Base-by-base conservation (phyloP, 2,888 invertebrate genomes). In the Heteromurus nitidus region DNA sequence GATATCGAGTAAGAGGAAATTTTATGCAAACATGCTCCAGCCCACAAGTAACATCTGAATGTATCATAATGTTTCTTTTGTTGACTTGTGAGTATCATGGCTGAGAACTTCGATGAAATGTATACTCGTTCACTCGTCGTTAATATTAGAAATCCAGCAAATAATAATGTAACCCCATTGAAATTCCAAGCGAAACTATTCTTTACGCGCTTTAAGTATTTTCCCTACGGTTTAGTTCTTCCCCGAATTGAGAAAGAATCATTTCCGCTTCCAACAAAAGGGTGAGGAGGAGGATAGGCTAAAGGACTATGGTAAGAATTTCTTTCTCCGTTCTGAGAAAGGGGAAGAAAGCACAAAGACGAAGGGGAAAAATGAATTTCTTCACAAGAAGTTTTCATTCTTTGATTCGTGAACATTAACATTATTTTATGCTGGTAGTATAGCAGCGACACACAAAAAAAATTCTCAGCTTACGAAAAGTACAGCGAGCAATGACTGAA, bases 341-440 rank as follows among this genome's bases (percentile, higher is more conserved):
- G 31, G 42, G 24, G 58, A 26, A 58, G 58, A 31, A 44, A 65
- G 42, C 20, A 58, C 22, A 58, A 18, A 28, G 28, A 50, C n/a
- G n/a, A n/a, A n/a, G n/a, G 11, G 30, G 68, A 70, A 58, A 44
- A 58, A 70, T 58, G 42, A 58, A 22, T 58, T 72, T 55, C 58
- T 55, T 20, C 30, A 3, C 36, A 60, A 42, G 42, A 58, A 58
- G 60, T 44, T 70, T 68, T 1, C 44, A 67, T 67, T 53, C 58
- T 70, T 42, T 18, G 58, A 70, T 55, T 72, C 60, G 42, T 60
- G 55, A 70, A 26, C 70, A 18, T 58, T 72, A 28, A 28, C 60
- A 58, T 72, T 60, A 60, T 62, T 60, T 70, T 36, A 55, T 70
- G 58, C 42, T 58, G 55, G 26, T 11, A n/a, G n/a, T n/a, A n/a